A percentile compares a stretch with the other conserved stretches of the same genome.
phyloP scores from a whole-genome alignment of 2,797 vertebrate species.

The Botia kubotai region DNA sequence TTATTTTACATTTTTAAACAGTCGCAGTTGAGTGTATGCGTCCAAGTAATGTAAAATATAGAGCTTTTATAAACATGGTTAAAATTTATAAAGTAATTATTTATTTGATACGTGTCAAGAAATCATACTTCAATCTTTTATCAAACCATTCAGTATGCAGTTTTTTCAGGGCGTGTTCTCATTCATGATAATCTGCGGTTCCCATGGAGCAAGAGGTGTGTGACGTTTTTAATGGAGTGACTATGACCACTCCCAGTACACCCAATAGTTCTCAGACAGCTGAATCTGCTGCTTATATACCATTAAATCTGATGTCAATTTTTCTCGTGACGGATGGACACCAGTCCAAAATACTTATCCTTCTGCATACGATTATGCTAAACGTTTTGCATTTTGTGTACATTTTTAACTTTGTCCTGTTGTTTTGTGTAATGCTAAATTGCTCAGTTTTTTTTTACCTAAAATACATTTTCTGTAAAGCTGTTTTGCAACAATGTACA shows the following conservation, averaged over 20 bases:
- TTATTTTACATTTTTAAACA: too few relatives aligned
- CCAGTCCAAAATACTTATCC: background rate
- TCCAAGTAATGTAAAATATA: too few relatives aligned
- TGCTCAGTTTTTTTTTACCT: too few relatives aligned
- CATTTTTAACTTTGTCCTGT: too few relatives aligned
- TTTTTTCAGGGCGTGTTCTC: background rate
- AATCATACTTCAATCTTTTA: background rate
- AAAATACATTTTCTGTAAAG: too few relatives aligned
- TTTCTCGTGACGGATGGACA: background rate
- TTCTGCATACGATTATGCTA: background rate
- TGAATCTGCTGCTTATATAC: slow-evolving; percentile 4
- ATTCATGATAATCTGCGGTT: background rate
- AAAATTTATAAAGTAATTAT: too few relatives aligned
- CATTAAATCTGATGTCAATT: background rate
- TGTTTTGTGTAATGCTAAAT: too few relatives aligned
- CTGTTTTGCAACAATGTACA: too few relatives aligned
- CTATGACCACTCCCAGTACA: background rate
- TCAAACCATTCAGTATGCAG: background rate
- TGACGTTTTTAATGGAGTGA: background rate
- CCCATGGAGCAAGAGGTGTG: background rate
- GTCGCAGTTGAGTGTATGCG: too few relatives aligned
- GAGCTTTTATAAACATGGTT: too few relatives aligned
- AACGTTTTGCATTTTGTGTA: too few relatives aligned
- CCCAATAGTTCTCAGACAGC: slow-evolving; percentile 3
- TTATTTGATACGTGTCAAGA: background rate